A percentile compares a stretch with the other conserved stretches of the same genome.
Conservation (phyloP, 2,797 vertebrate genomes). For the Sciaenops ocellatus region DNA sequence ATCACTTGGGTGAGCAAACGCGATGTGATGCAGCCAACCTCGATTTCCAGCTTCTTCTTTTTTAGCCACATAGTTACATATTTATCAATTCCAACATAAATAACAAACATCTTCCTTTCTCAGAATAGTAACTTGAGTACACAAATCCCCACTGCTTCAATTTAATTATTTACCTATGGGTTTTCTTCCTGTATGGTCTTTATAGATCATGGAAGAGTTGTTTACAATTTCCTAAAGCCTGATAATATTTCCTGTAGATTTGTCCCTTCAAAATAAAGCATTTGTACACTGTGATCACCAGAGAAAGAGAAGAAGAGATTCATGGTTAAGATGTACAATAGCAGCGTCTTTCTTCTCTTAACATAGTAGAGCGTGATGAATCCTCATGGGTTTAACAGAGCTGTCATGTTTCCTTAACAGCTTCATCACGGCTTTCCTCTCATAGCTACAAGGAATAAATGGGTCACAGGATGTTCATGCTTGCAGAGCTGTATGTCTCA, state of each 20-base stretch:
- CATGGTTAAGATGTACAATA: conserved; percentile 7
- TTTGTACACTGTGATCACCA: neutral
- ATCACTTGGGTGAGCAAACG: conserved; percentile 42
- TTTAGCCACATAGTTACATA: conserved; percentile 27
- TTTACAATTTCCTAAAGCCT: neutral
- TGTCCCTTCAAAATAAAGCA: conserved; percentile 12
- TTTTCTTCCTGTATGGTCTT: conserved; percentile 16
- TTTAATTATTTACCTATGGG: conserved; percentile 60
- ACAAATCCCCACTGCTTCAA: conserved; percentile 39
- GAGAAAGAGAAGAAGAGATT: neutral
- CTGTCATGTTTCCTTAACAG: conserved; percentile 65
- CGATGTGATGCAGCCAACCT: neutral
- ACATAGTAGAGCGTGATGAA: conserved; percentile 51
- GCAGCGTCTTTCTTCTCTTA: conserved; percentile 37
- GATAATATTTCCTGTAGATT: neutral
- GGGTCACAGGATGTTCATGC: conserved; percentile 46
- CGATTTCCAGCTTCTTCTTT: neutral
- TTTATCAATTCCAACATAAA: conserved; percentile 56
- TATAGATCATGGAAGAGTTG: neutral
- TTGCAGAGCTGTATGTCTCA: conserved; percentile 23
- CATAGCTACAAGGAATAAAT: conserved; percentile 48
- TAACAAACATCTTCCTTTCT: conserved; percentile 55
- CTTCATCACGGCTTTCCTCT: conserved; percentile 54
- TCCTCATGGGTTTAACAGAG: conserved; percentile 50
- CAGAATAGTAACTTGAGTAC: conserved; percentile 53